These are phyloP conservation scores for Conistra vaccinii DNA, from an alignment of 2,888 invertebrate species.

Conservation along the genomic window DNA sequence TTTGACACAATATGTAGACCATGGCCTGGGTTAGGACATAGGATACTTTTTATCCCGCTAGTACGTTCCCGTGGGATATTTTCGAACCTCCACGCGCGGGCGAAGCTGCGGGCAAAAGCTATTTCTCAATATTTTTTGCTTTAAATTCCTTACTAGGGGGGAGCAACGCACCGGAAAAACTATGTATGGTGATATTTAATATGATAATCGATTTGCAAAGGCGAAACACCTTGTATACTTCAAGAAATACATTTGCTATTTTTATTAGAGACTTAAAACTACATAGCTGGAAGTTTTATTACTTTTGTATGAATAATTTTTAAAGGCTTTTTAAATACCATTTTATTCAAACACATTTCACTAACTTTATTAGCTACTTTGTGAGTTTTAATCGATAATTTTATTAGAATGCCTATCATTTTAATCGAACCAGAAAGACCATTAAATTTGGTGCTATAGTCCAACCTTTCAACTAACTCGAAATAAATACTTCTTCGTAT, in stretches of 20 bases:
- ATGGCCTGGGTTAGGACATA: no score
- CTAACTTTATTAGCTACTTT: constrained; percentile 10
- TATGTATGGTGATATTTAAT: constrained; percentile 31
- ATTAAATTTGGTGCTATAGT: constrained; percentile 49
- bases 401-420: constrained; percentile 28
- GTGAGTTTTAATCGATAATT: constrained; percentile 23
- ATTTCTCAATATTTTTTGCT: constrained; percentile 4
- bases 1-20: no score
- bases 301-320: not conserved
- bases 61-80: no score
- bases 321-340: not conserved
- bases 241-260: constrained; percentile 27
- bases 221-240: constrained; percentile 47
- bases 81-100: no score
- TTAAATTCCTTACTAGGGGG: constrained; percentile 5
- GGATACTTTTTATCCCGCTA: no score
- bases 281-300: constrained; percentile 25
- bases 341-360: constrained; percentile 6
- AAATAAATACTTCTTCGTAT: constrained; percentile 73
- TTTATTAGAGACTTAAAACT: constrained; percentile 26
- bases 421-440: constrained; percentile 36
- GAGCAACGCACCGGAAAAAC: constrained; percentile 31
- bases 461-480: constrained; percentile 68
- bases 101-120: no score
- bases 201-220: constrained; percentile 43